Evolutionary conservation across 2,888 invertebrate genomes (phyloP).

Genomic region (Liopterus haemorrhoidalis): DNA sequence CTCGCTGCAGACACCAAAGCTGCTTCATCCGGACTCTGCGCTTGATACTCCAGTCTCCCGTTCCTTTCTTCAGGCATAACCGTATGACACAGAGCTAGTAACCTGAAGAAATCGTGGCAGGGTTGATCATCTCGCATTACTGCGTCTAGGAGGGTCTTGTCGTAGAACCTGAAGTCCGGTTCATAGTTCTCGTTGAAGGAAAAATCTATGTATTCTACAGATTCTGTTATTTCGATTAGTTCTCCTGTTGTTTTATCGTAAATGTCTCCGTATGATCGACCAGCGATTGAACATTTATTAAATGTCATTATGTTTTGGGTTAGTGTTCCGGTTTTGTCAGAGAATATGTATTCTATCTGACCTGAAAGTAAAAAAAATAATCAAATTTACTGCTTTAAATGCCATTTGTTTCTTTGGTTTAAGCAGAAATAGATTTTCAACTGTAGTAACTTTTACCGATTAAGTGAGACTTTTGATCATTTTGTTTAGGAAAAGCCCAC

Average conservation of each 20-base stretch:
- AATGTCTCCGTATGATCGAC: slow-evolving; percentile 86
- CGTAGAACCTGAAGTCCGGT: slow-evolving; percentile 90
- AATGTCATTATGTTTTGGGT: slow-evolving; percentile 99
- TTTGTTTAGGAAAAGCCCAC: too few species aligned
- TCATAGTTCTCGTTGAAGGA: slow-evolving; percentile 92
- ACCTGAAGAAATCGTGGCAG: slow-evolving; percentile 81
- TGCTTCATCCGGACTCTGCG: slow-evolving; percentile 97
- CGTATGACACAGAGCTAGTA: slow-evolving; percentile 94
- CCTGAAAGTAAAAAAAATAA: slow-evolving; percentile 47
- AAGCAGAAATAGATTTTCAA: too few species aligned
- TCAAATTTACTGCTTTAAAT: background rate
- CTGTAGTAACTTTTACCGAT: too few species aligned
- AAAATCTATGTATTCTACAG: slow-evolving; percentile 78
- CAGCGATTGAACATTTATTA: slow-evolving; percentile 96
- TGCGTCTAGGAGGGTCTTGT: slow-evolving; percentile 75
- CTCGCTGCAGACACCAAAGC: slow-evolving; percentile 96
- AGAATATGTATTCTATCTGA: slow-evolving; percentile 98
- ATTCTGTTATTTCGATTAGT: slow-evolving; percentile 78
- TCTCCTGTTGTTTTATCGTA: slow-evolving; percentile 83
- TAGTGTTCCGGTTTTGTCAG: slow-evolving; percentile 98
- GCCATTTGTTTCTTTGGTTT: too few species aligned
- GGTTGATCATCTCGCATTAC: slow-evolving; percentile 68
- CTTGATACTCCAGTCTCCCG: slow-evolving; percentile 78
- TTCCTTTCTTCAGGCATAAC: slow-evolving; percentile 94
- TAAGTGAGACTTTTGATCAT: too few species aligned